Evolutionary conservation across 2,888 invertebrate species (phyloP).

Genomic region (Latrodectus elegans): DNA sequence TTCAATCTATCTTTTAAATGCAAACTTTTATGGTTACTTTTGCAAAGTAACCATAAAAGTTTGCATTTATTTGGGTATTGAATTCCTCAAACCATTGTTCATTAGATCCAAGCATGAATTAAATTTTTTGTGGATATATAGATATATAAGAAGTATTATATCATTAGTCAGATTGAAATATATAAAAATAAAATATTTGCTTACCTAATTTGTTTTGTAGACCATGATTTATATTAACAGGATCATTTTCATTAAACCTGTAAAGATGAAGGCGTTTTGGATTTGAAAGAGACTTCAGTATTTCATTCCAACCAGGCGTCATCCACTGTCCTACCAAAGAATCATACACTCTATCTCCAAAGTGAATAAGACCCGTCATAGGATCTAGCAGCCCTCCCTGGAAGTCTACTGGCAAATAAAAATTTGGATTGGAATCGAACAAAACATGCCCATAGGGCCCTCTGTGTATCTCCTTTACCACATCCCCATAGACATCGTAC

Average conservation of each 20-base stretch:
- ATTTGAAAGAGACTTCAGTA: conserved; percentile 88
- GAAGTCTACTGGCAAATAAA: conserved; percentile 78
- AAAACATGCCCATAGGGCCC: conserved; percentile 93
- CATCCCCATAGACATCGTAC: conserved; percentile 91
- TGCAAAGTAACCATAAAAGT: too few species aligned
- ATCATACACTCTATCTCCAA: conserved; percentile 87
- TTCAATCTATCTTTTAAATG: too few species aligned
- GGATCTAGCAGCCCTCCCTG: conserved; percentile 86
- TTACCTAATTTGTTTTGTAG: conserved; percentile 69
- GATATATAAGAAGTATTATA: too few species aligned
- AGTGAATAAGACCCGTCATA: conserved; percentile 88
- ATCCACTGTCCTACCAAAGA: conserved; percentile 97
- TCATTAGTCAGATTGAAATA: neutral
- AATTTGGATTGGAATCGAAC: conserved; percentile 91
- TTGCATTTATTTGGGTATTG: too few species aligned
- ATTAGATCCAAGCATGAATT: too few species aligned
- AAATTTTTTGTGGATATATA: too few species aligned
- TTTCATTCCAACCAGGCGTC: conserved; percentile 92
- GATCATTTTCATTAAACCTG: conserved; percentile 92
- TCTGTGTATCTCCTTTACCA: conserved; percentile 91
- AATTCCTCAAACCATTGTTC: too few species aligned
- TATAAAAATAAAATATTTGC: neutral
- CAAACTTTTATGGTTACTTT: too few species aligned
- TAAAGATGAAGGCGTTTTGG: conserved; percentile 94
- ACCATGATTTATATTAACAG: conserved; percentile 80